Evolutionary conservation across 2,888 invertebrate genomes (phyloP).

Genomic region (Monoplex corrugatus): DNA sequence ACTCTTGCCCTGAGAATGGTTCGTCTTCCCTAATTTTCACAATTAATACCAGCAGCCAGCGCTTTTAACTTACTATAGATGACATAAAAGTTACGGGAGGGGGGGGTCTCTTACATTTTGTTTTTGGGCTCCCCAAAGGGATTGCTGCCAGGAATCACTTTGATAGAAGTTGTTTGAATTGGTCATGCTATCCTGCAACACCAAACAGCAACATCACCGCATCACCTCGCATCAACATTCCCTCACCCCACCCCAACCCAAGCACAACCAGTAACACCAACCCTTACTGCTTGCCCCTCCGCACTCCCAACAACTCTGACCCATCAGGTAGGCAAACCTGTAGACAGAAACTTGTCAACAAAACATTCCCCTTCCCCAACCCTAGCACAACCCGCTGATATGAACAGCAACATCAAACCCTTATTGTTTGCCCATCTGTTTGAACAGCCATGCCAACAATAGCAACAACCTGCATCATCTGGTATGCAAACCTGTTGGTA

Average conservation of each 20-base stretch:
- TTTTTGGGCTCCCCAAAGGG: background rate
- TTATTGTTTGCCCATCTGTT: too few species aligned
- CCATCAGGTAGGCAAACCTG: too few species aligned
- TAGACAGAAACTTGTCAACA: too few species aligned
- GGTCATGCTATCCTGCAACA: conserved; percentile 27
- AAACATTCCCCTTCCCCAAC: too few species aligned
- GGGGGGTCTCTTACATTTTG: conserved; percentile 40
- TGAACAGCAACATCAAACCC: too few species aligned
- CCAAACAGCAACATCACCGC: background rate
- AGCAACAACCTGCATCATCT: too few species aligned
- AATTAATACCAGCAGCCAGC: background rate
- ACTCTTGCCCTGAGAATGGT: background rate
- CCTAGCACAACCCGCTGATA: too few species aligned
- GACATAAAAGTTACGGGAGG: background rate
- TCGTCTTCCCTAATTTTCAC: background rate
- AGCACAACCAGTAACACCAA: too few species aligned
- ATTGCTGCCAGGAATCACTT: conserved; percentile 38
- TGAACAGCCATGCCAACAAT: too few species aligned
- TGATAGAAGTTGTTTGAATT: conserved; percentile 12
- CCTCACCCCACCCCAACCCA: background rate
- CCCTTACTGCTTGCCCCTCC: too few species aligned
- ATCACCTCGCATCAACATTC: background rate
- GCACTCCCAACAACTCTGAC: too few species aligned
- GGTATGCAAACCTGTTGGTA: too few species aligned
- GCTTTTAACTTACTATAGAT: background rate